phyloP scores from a whole-genome alignment of 2,797 vertebrate genomes.

The Neosilurus mollespiculum region DNA sequence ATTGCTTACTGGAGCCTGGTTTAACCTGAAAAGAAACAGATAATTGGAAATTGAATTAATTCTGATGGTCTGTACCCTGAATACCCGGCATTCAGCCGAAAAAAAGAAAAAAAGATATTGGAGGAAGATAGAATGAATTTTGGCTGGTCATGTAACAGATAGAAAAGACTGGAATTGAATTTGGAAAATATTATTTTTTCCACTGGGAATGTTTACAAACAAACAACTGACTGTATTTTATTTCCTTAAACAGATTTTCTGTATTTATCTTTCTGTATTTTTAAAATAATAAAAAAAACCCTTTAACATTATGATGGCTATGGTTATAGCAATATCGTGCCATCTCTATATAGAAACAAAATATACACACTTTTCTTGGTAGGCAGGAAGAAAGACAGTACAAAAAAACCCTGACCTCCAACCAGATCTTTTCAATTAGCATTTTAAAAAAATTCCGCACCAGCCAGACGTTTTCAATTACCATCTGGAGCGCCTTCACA shows the following conservation, averaged over 20 bases:
- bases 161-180: neutral
- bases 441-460: neutral
- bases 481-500: neutral
- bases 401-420: neutral
- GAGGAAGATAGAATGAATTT: neutral
- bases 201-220: neutral
- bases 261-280: no score
- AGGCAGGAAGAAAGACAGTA: neutral
- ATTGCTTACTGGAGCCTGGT: constrained; percentile 89
- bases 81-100: neutral
- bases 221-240: neutral
- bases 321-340: neutral
- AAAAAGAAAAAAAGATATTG: neutral
- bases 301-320: neutral
- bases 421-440: constrained; percentile 11
- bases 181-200: neutral
- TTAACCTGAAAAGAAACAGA: constrained; percentile 77
- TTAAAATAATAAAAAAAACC: neutral
- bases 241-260: neutral
- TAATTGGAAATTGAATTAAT: neutral
- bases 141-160: neutral
- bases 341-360: no score
- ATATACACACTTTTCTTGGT: neutral
- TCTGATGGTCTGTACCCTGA: no score
- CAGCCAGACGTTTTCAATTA: constrained; percentile 1